phyloP scores from a whole-genome alignment of 2,797 vertebrate species.

The Mus caroli region DNA sequence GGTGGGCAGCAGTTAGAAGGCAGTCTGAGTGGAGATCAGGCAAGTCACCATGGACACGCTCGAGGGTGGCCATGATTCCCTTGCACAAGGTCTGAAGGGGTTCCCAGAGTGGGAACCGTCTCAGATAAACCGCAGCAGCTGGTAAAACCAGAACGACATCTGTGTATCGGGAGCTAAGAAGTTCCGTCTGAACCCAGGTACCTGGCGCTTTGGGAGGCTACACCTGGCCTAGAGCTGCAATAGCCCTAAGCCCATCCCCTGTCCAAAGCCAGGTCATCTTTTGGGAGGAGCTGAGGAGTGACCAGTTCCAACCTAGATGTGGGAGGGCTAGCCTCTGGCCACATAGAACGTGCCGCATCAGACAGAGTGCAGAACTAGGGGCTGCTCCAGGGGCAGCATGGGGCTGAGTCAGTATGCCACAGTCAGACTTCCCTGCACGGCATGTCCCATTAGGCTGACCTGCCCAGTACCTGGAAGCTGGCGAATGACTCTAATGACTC shows the following conservation, averaged over 20 bases:
- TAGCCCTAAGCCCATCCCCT: background rate
- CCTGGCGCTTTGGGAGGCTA: rapidly evolving
- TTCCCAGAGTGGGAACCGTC: background rate
- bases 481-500: too few species aligned
- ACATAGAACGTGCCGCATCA: rapidly evolving
- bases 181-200: rapidly evolving
- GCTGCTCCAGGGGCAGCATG: background rate
- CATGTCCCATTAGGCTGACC: background rate
- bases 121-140: background rate
- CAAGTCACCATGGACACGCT: background rate
- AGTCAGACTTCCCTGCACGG: too few species aligned
- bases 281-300: background rate
- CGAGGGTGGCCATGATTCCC: too few species aligned
- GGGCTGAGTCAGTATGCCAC: background rate
- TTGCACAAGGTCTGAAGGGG: rapidly evolving
- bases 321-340: background rate
- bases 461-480: rapidly evolving
- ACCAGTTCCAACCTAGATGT: background rate
- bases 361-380: background rate
- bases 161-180: rapidly evolving
- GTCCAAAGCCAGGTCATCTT: rapidly evolving
- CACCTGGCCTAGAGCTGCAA: background rate
- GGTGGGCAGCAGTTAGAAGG: rapidly evolving
- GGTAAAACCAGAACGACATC: rapidly evolving
- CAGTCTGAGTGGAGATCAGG: background rate